Base-by-base conservation (phyloP, 1,140 invertebrate genomes). In the Apocrypta bakeri region DNA sequence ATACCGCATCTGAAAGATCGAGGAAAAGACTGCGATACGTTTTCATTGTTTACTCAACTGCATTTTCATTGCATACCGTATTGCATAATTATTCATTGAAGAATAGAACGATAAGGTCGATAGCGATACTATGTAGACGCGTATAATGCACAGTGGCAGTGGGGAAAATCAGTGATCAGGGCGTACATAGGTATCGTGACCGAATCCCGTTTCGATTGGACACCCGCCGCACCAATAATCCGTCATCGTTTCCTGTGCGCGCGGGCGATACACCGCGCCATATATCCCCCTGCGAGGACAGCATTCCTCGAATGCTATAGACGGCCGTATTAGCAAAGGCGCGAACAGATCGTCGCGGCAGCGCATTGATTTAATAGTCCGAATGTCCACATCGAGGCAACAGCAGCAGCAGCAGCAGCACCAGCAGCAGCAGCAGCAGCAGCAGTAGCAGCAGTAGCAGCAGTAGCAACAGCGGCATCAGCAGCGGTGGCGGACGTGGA, bases 321-420 rank as follows among this genome's bases (percentile, higher is more conserved):
- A 82, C 85, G 80, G 85, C 84, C 85, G 86, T 85, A 88, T 91
- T 90, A 91, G 87, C 88, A 85, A 90, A 71, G 89, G 89, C 90
- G 90, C 88, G 89, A 91, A 91, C 86, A 86, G 88, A 90, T 89
- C 88, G 87, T 86, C 88, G 88, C 88, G 63, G 63, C 27, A 27
- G 27, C 86, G 90, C 89, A 90, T 91, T 91, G 90, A 91, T 91
- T 91, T 91, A 91, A 92, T 91, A 89, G 87, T 84, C 88, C n/a
- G n/a, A 85, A 87, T 90, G 90, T 90, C 89, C 87, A 91, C 89
- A 89, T 88, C 88, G 29, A 86, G 85, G 87, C 88, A 89, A 87
- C 90, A 87, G 89, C 89, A 89, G 89, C 88, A 86, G 86, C 87
- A 78, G 71, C 83, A 74, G 66, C 33, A n/a, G 33, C 33, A 40